Evolutionary conservation across 2,113 vertebrate genomes (phyloP).

Genomic region (Rhabdomys dilectus): DNA sequence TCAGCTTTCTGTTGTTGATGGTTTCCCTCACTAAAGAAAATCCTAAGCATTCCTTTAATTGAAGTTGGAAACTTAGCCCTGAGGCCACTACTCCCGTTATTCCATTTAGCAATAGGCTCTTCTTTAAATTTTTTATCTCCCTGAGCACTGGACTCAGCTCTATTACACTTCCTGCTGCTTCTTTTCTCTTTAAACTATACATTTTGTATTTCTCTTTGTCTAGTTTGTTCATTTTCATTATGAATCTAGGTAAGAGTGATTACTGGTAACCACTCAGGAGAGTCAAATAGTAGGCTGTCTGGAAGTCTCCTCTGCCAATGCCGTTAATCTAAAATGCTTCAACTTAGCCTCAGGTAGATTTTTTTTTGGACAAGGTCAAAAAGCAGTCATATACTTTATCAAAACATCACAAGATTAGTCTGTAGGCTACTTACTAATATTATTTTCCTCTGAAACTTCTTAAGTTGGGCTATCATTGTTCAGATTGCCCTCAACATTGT

Average conservation of each 20-base stretch:
- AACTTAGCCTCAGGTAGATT: background rate
- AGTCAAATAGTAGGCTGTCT: background rate
- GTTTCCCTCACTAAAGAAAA: background rate
- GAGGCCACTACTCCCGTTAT: background rate
- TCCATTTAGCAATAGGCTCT: background rate
- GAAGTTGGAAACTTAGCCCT: background rate
- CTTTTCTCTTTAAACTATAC: background rate
- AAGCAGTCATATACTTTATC: background rate
- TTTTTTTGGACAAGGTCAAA: background rate
- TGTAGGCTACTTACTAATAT: background rate
- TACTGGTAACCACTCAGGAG: background rate
- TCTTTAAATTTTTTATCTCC: background rate
- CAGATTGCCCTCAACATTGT: background rate
- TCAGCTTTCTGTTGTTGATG: background rate
- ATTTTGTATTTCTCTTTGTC: background rate
- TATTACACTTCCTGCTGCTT: background rate
- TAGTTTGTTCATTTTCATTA: background rate
- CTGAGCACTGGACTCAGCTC: background rate
- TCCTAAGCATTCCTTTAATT: background rate
- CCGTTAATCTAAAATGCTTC: background rate
- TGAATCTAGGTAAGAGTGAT: background rate
- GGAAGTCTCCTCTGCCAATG: background rate
- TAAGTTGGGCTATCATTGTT: background rate
- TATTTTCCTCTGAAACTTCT: background rate
- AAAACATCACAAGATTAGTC: background rate